phyloP scores from a whole-genome alignment of 1,140 invertebrate genomes.

The Doryteuthis pealeii region DNA sequence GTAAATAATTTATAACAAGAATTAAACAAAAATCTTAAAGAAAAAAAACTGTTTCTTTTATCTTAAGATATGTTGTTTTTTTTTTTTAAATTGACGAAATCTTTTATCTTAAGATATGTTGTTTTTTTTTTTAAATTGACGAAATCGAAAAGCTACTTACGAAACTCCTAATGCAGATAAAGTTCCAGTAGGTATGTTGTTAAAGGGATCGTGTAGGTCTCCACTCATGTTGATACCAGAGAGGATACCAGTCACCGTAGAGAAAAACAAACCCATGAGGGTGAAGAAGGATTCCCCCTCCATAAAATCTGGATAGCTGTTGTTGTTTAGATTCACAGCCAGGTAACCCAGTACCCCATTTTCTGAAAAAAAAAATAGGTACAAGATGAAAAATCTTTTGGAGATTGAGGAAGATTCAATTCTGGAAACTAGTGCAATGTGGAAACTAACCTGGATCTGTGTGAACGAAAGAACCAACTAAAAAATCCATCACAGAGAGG shows the following conservation, averaged over 20 bases:
- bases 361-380: constrained; percentile 63
- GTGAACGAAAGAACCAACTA: constrained; percentile 59
- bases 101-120: no score
- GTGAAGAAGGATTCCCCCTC: constrained; percentile 61
- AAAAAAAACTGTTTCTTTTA: no score
- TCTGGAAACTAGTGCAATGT: neutral
- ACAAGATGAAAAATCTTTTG: neutral
- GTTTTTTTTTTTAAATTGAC: no score
- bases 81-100: no score
- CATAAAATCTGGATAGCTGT: constrained; percentile 79
- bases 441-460: constrained; percentile 45
- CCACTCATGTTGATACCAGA: constrained; percentile 98
- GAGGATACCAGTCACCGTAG: constrained; percentile 68
- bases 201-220: constrained; percentile 85
- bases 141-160: constrained; percentile 37
- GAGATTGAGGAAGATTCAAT: neutral
- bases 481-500: constrained; percentile 70
- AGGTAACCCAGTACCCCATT: constrained; percentile 85
- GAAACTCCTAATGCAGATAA: constrained; percentile 82
- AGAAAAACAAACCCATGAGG: constrained; percentile 80
- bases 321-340: constrained; percentile 76
- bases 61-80: no score
- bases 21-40: no score
- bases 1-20: no score
- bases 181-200: constrained; percentile 92